These are phyloP conservation scores for Ctenopoma multispine DNA, from an alignment of 2,797 vertebrate genomes.

Conservation along the genomic window DNA sequence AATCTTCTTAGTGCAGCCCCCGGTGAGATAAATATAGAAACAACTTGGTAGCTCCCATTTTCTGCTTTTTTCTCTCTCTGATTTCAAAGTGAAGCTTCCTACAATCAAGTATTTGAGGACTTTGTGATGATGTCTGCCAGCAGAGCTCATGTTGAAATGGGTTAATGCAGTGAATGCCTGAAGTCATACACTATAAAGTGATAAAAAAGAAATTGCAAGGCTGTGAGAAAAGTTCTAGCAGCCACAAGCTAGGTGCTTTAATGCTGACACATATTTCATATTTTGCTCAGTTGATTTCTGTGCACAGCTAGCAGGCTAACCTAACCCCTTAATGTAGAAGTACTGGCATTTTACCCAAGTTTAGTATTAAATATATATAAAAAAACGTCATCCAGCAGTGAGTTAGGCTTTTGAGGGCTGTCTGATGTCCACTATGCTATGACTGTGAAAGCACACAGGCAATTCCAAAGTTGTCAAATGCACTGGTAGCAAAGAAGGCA, in stretches of 20 bases:
- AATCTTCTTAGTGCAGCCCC: conserved; percentile 76
- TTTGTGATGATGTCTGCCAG: conserved; percentile 37
- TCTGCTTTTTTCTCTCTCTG: conserved; percentile 27
- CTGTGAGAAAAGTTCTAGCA: conserved; percentile 31
- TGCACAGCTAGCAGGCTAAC: conserved; percentile 1
- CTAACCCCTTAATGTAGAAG: conserved; percentile 5
- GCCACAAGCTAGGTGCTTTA: conserved; percentile 16
- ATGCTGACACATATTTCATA: conserved; percentile 26
- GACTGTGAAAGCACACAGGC: conserved; percentile 7
- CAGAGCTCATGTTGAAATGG: conserved; percentile 22
- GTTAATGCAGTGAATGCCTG: conserved; percentile 15
- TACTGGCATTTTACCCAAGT: neutral
- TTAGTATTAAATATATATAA: conserved; percentile 5
- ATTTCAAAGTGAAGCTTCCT: conserved; percentile 49
- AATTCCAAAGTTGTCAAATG: conserved; percentile 48
- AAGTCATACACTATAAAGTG: conserved; percentile 16
- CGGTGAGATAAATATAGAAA: conserved; percentile 77
- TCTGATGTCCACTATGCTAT: conserved; percentile 15
- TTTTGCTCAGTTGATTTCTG: conserved; percentile 16
- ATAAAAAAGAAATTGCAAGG: conserved; percentile 39
- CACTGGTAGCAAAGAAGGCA: conserved; percentile 55
- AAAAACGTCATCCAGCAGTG: conserved; percentile 1
- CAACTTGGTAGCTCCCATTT: conserved; percentile 49
- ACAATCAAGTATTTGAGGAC: conserved; percentile 46
- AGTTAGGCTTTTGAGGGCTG: conserved; percentile 15